Base-by-base conservation (phyloP, 2,797 vertebrate genomes). In the Cuculus canorus region DNA sequence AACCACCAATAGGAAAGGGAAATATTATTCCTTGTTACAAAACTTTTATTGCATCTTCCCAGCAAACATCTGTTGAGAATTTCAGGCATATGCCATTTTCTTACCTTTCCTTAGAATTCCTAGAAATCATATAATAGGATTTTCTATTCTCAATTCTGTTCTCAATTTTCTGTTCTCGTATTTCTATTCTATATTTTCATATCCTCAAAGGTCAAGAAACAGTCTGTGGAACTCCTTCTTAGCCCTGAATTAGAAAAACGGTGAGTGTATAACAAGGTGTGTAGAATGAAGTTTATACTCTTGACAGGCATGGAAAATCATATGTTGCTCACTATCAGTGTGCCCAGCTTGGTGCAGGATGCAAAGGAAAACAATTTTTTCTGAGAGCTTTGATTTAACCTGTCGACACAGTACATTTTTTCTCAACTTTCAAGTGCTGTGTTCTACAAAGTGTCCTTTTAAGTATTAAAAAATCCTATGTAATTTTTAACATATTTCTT, bases 21-120 rank as follows among this genome's bases (percentile, higher is more conserved):
- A 89, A 82, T 85, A 73, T 15, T 90, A 21, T 75, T 95, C 45
- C 48, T 53, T 43, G 5, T 64, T 77, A 64, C 13, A 87, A 72
- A 82, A 64, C 27, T 39, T 53, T 1, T 27, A 2, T 52, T 86
- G 7, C 33, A 65, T 57, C 33, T 92, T 92, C 12, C 28, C 52
- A 72, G 17, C 6, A 79, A 69, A 69, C 22, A 75, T 11, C 7
- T 88, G 14, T 63, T 86, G 33, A 57, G 32, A 75, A 66, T 7
- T 45, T 35, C 27, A 54, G 59, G 35, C 47, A 19, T 60, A 39
- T 27, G 12, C 7, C 5, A 23, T 66, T 78, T 73, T 79, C 35
- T 81, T 61, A 48, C 18, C 24, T 92, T 93, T 71, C 27, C 37
- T 81, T 9, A 45, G 75, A 82, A 85, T 72, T 17, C 24, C 30